Evolutionary conservation across 2,797 vertebrate species (phyloP), one percentile per base, ranked within the genome.

Genomic region (Danio albolineatus): DNA sequence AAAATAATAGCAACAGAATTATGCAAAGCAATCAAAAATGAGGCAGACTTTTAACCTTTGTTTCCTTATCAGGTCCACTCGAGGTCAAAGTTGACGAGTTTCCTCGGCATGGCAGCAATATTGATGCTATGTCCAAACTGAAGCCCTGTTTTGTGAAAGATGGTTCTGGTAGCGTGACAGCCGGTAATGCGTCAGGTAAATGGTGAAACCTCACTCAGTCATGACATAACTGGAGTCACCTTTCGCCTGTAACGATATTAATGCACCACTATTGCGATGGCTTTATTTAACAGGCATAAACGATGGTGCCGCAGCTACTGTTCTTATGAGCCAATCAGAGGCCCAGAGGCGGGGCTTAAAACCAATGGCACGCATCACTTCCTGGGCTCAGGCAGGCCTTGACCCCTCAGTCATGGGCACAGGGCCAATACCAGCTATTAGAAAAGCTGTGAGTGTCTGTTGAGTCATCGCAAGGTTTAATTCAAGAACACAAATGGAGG

Each of bases 371-470:
- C 92, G 62, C 38, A 93, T 99, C 2, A 88, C 94, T 1, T 95
- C 96, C 9, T 98, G 95, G 94, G 94, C 97, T 86, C 97, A 99
- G 87, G 96, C 82, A 5, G 98, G 98, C 17, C 86, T 98, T 59
- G 96, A 98, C 48, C 98, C 98, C 6, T 95, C 96, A 3, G 65
- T 99, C 69, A 99, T 99, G 98, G 98, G 98, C 73, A 93, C 90
- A 14, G 98, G 95, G 56, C 98, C 98, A 4, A 93, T 98, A 84
- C 93, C 94, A 67, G 97, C 97, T 36, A 96, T 99, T 86, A 95
- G 87, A 87, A 93, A 96, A 92, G 98, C 97, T 81, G 98, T 99
- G 90, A 96, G 97, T 93, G 59, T 73, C 54, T 43, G 4, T 62
- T 19, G 7, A 57, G 65, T 64, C 60, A 53, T 28, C 17, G 14